Base-by-base conservation (phyloP, 2,113 vertebrate species). In the Rousettus leschenaultii region DNA sequence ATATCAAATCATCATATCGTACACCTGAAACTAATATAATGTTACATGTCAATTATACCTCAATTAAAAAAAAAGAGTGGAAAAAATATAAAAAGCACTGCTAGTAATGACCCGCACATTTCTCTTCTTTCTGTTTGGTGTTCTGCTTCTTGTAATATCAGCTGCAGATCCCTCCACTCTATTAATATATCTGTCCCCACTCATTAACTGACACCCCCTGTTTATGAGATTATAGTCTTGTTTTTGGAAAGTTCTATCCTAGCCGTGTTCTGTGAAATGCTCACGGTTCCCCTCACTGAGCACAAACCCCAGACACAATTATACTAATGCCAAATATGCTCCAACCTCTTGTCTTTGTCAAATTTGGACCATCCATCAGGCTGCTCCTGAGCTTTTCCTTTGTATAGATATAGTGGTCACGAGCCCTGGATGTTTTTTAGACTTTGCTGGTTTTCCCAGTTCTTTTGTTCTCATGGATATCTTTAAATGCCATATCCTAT, bases 121-220 rank as follows among this genome's bases (percentile, higher is more conserved):
- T 10, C 6, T 87, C 11, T 93, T 15, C 13, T 35, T 55, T 71
- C 43, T 45, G 6, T 15, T 70, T 55, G 24, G 2, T 35, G 10
- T 57, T 48, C 3, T 14, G 7, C 3, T 71, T 89, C 19, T 92
- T 26, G 12, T 6, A 40, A 8, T 70, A 35, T 4, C 7, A 15
- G 5, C 35, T 28, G 9, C 3, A 4, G 0, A 43, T 57, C 14
- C 24, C 19, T 35, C 55, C 26, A 14, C 71, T 57, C n/a, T 59
- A 2, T 78, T 33, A 79, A 15, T 1, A 0, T 3, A 43, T 77
- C 15, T 28, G 0, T 38, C 15, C 7, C 26, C 14, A 19, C 3
- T 24, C 22, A 57, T 48, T 30, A 71, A 9, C 3, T 1, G 45
- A 71, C 13, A 51, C 0, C 2, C 24, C 6, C 18, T 26, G 0